Base-by-base conservation (phyloP, 2,888 invertebrate species). In the Siphlonurus alternatus region DNA sequence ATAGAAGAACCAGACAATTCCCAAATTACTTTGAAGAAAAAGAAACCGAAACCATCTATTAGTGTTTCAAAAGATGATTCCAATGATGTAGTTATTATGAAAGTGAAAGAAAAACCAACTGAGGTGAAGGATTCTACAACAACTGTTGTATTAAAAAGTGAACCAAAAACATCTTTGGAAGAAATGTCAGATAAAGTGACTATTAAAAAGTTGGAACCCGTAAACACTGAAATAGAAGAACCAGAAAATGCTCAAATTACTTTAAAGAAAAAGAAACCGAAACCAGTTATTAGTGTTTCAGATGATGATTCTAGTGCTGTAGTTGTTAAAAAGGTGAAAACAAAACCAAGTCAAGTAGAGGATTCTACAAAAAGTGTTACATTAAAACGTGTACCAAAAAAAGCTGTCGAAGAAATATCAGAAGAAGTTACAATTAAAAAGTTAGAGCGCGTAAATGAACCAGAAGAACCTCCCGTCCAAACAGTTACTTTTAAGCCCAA, bases 1-100 rank as follows among this genome's bases (percentile, higher is more conserved):
- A 84, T 86, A 59, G 89, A 89, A 78, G 80, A 84, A 61, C 84
- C 85, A 1, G 88, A 87, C 71, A 83, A 85, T 10, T 87, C 88
- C 78, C 87, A 83, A 69, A 89, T 91, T 0, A 89, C 87, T 53
- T 90, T 90, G 75, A 67, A 67, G 25, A 71, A 71, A 15, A 85
- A 84, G 75, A 76, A 79, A 2, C 86, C 84, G 0, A 89, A 86
- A 77, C 88, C 87, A 0, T n/a, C n/a, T 70, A 7, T 70, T 68
- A 56, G 66, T 71, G 23, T 70, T 68, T 64, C 63, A 67, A 60
- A 66, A 66, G 65, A 65, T n/a, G n/a, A 68, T 38, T 61, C 65
- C 22, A 61, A 66, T 54, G 66, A 69, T 62, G 60, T 59, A 67
- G 53, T 59, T 3, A 64, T 61, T 53, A 66, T 54, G 19, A 19